phyloP scores from a whole-genome alignment of 2,797 vertebrate species.

The Eulemur coronatus region DNA sequence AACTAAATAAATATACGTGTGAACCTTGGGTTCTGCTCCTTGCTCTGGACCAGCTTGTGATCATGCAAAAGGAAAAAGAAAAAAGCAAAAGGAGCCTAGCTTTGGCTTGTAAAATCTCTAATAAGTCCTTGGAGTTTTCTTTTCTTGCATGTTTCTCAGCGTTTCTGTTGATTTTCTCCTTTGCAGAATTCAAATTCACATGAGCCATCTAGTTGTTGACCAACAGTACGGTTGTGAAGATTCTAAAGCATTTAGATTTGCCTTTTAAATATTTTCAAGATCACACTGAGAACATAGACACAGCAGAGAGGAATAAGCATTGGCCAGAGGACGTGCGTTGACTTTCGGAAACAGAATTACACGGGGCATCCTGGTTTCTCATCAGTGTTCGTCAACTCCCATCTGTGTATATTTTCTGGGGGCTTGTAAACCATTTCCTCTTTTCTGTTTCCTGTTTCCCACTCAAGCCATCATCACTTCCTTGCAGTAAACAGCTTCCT shows the following conservation, averaged over 20 bases:
- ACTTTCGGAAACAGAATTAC: not conserved
- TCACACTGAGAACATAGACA: not conserved
- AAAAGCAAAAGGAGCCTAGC: conserved; percentile 12
- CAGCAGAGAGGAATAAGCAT: not conserved
- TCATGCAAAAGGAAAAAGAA: conserved; percentile 52
- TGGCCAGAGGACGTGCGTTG: not conserved
- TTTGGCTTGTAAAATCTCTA: conserved; percentile 73
- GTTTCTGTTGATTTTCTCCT: conserved; percentile 59
- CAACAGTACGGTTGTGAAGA: not conserved
- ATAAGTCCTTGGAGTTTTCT: conserved; percentile 73
- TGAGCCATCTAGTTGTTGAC: conserved; percentile 24
- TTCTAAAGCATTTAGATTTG: conserved; percentile 6
- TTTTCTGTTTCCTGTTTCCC: conserved; percentile 60
- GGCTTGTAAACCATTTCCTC: conserved; percentile 69
- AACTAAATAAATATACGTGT: conserved; percentile 84
- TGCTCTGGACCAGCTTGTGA: conserved; percentile 73
- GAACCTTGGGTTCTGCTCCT: conserved; percentile 75
- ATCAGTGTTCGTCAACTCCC: conserved; percentile 1
- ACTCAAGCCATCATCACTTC: conserved; percentile 51
- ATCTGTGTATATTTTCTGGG: conserved; percentile 24
- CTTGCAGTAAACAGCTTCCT: conserved; percentile 57
- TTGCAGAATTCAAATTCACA: conserved; percentile 10
- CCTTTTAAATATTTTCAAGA: not conserved
- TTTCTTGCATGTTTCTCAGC: conserved; percentile 55
- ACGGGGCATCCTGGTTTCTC: not conserved